Conservation (phyloP, 2,888 invertebrate genomes). For the Ptilodon capucinus region DNA sequence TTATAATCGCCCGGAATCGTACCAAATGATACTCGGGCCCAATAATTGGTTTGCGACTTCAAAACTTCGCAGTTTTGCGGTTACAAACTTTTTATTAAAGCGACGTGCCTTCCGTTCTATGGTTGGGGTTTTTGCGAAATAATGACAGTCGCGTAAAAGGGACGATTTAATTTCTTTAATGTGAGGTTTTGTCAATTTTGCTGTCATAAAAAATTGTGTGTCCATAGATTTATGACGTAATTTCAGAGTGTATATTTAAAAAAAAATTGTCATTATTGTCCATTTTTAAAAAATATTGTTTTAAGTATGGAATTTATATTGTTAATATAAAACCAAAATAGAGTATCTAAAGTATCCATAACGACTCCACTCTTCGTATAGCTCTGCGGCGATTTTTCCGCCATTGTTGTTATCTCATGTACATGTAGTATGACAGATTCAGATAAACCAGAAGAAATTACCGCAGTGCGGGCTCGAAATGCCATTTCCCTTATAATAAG, state of each 20-base stretch:
- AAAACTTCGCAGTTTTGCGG: slow-evolving; percentile 50
- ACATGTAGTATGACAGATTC: too few relatives aligned
- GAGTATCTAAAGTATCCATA: too few relatives aligned
- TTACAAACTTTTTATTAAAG: slow-evolving; percentile 35
- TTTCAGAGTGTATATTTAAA: neutral
- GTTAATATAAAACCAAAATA: too few relatives aligned
- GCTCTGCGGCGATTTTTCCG: too few relatives aligned
- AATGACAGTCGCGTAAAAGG: slow-evolving; percentile 40
- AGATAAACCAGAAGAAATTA: too few relatives aligned
- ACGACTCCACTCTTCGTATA: too few relatives aligned
- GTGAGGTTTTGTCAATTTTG: slow-evolving; percentile 52
- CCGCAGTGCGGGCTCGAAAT: too few relatives aligned
- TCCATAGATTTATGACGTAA: slow-evolving; percentile 51
- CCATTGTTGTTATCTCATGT: too few relatives aligned
- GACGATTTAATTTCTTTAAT: slow-evolving; percentile 65
- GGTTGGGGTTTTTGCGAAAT: slow-evolving; percentile 48
- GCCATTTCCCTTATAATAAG: too few relatives aligned
- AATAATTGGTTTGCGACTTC: slow-evolving; percentile 16
- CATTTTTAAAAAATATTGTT: too few relatives aligned
- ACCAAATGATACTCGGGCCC: slow-evolving; percentile 62
- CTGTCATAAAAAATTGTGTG: slow-evolving; percentile 43
- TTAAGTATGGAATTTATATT: too few relatives aligned
- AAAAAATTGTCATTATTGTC: neutral
- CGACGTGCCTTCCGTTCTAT: slow-evolving; percentile 68
- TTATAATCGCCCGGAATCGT: slow-evolving; percentile 69